Base-by-base conservation (phyloP, 2,797 vertebrate genomes). In the Acestrorhynchus altus region DNA sequence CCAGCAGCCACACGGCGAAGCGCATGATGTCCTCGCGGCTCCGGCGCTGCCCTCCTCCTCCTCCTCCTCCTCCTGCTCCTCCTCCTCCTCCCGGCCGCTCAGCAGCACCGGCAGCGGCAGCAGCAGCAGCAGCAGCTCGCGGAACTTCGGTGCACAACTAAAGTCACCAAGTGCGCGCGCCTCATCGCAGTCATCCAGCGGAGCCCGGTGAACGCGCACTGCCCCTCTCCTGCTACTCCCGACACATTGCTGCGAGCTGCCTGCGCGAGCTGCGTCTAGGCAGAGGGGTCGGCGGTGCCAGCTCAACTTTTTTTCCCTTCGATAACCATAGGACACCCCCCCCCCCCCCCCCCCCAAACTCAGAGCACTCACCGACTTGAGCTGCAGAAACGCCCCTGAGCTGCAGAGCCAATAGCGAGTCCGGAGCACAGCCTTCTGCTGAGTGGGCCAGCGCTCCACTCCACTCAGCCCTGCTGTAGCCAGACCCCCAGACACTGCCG, bases 1-100 rank as follows among this genome's bases (percentile, higher is more conserved):
- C 93, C 88, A 94, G 83, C 88, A 95, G 90, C 92, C 94, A 93
- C 84, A 93, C 89, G 89, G 91, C 91, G 90, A 90, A 89, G 93
- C 93, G 93, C 96, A 97, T 96, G 95, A 91, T 94, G 93, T 85
- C 88, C 88, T 83, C 88, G 82, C 74, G 88, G 79, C 78, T 64
- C 88, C 39, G 86, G 81, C 46, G 20, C 31, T 26, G 46, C 42
- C 80, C 89, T 90, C 46, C 63, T 51, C 76, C 88, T 73, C 73
- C 74, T 88, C 79, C 74, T 88, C 80, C 78, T 57, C 88, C 35
- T 4, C 47, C 39, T 79, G 82, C 86, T 74, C 46, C 63, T 68
- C 74, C 88, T 75, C 68, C 74, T 88, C 79, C 78, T 54, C 87
- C 80, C 80, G 81, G 87, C 91, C 86, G 84, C 86, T 89, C 81